A percentile compares a stretch with the other conserved stretches of the same genome.
phyloP scores from a whole-genome alignment of 2,113 vertebrate genomes.

The Callopanchax toddi region DNA sequence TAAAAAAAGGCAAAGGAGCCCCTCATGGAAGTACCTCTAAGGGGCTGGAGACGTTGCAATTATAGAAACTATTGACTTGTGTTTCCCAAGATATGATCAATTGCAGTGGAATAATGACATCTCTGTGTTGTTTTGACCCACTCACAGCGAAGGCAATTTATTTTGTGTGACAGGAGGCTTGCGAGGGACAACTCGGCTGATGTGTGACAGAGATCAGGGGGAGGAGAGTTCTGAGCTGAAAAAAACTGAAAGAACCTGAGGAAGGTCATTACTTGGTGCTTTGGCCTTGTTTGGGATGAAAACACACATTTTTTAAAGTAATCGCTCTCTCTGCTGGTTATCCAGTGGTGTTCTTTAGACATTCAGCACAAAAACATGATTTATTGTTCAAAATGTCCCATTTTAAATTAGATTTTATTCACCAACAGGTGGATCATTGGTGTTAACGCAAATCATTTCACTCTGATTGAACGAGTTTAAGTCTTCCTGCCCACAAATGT shows the following conservation, averaged over 20 bases:
- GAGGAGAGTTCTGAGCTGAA: slow-evolving; percentile 55
- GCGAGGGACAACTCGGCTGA: slow-evolving; percentile 73
- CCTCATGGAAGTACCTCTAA: slow-evolving; percentile 52
- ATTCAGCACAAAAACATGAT: neutral
- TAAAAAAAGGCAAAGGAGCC: slow-evolving; percentile 54
- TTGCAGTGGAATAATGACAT: slow-evolving; percentile 84
- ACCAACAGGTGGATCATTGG: too few relatives aligned
- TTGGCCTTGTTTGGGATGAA: slow-evolving; percentile 39
- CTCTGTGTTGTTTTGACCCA: slow-evolving; percentile 84
- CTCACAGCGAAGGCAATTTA: slow-evolving; percentile 83
- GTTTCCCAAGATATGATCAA: slow-evolving; percentile 83
- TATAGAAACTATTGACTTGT: slow-evolving; percentile 85
- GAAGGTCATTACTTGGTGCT: slow-evolving; percentile 56
- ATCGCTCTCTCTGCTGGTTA: neutral
- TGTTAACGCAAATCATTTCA: too few relatives aligned
- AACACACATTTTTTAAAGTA: neutral
- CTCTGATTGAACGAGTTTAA: too few relatives aligned
- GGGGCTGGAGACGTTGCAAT: slow-evolving; percentile 79
- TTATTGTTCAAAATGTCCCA: too few relatives aligned
- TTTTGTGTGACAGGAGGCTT: slow-evolving; percentile 82
- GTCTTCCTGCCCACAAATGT: too few relatives aligned
- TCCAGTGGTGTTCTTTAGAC: neutral
- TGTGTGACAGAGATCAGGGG: slow-evolving; percentile 66
- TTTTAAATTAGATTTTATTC: too few relatives aligned
- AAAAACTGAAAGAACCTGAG: slow-evolving; percentile 30